phyloP scores from a whole-genome alignment of 1,140 invertebrate species.

The Hetaerina americana region DNA sequence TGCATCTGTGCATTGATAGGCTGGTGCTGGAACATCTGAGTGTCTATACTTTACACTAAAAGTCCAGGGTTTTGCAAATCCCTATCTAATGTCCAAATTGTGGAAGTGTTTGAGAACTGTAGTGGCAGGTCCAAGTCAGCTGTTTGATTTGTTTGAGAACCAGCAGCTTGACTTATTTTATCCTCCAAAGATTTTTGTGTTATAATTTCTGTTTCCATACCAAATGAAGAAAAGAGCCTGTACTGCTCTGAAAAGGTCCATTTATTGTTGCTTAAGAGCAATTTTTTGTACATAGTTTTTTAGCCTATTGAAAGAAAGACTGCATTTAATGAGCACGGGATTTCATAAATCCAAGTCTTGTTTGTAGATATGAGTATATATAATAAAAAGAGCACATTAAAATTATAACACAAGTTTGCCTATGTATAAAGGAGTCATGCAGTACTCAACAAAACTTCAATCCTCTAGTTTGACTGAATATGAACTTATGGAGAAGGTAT shows the following conservation, averaged over 20 bases:
- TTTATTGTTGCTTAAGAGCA: not conserved
- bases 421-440: not conserved
- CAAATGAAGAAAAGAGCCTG: not conserved
- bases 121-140: not conserved
- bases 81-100: not conserved
- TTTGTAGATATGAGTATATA: not conserved
- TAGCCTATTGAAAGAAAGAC: not conserved
- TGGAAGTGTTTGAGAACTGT: not conserved
- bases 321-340: not conserved
- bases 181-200: not conserved
- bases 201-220: not conserved
- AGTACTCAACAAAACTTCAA: not conserved
- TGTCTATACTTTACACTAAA: not conserved
- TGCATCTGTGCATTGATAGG: not conserved
- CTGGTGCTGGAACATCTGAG: not conserved
- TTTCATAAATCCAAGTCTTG: not conserved
- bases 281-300: not conserved
- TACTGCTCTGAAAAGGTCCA: not conserved
- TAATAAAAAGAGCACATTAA: not conserved
- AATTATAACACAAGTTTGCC: not conserved
- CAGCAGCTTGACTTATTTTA: not conserved
- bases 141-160: not conserved
- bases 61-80: not conserved
- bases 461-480: not conserved
- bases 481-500: not conserved